Conservation (phyloP, 2,113 vertebrate species). For the Leptodactylus fuscus region DNA sequence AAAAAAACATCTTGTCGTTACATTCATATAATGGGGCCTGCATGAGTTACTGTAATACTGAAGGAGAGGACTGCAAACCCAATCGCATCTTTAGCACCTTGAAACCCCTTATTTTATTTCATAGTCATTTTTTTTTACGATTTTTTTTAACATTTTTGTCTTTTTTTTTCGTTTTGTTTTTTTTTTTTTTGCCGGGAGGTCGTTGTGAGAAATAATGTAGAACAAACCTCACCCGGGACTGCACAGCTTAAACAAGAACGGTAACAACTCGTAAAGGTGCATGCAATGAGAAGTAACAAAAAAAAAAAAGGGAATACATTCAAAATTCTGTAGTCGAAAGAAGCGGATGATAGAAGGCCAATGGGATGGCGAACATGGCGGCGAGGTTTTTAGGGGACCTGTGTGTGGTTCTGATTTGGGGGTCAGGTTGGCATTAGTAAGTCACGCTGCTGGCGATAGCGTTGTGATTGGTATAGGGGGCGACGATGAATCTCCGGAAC, state of each 20-base stretch:
- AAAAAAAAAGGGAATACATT: slow-evolving; percentile 91
- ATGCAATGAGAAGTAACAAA: slow-evolving; percentile 65
- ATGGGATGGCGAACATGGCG: neutral
- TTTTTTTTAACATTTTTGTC: neutral
- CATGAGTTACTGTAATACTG: slow-evolving; percentile 80
- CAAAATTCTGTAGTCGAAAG: slow-evolving; percentile 96
- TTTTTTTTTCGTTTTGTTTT: neutral
- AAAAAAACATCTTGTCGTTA: slow-evolving; percentile 96
- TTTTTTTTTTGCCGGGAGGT: slow-evolving; percentile 36
- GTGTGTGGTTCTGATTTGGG: neutral
- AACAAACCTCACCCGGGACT: neutral
- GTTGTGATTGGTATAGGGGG: neutral
- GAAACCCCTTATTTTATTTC: slow-evolving; percentile 38
- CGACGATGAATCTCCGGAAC: too few relatives aligned
- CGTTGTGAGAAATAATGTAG: neutral
- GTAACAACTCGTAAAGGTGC: slow-evolving; percentile 69
- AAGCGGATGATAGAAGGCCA: slow-evolving; percentile 62
- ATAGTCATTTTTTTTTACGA: neutral
- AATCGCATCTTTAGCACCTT: slow-evolving; percentile 80
- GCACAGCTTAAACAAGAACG: slow-evolving; percentile 43
- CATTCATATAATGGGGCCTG: slow-evolving; percentile 97
- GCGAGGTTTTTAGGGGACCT: neutral
- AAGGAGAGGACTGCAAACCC: slow-evolving; percentile 69
- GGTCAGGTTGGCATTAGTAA: neutral
- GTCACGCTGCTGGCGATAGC: neutral